Evolutionary conservation across 2,888 invertebrate species (phyloP).

Genomic region (Andricus quercusramuli): DNA sequence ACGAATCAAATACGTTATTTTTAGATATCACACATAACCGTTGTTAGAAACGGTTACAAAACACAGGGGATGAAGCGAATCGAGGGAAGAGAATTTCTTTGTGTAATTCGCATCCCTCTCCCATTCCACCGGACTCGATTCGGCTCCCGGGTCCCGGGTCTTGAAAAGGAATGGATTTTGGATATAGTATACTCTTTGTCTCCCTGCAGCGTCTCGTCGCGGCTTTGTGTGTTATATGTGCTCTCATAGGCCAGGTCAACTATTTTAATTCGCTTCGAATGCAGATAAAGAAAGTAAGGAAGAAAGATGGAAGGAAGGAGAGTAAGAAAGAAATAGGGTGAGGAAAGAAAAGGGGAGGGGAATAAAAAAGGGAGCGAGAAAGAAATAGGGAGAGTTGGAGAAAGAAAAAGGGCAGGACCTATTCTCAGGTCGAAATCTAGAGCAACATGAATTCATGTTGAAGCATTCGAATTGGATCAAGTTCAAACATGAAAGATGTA

Average conservation of each 20-base stretch:
- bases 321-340: conserved; percentile 46
- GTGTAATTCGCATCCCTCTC: conserved; percentile 52
- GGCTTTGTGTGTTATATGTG: conserved; percentile 42
- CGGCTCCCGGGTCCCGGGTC: conserved; percentile 57
- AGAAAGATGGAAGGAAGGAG: conserved; percentile 34
- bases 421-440: no score
- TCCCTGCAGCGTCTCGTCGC: conserved; percentile 48
- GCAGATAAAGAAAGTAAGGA: conserved; percentile 46
- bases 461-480: no score
- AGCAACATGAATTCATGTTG: no score
- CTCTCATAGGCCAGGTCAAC: conserved; percentile 49
- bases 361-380: conserved; percentile 40
- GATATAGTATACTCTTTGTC: conserved; percentile 57
- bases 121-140: conserved; percentile 51
- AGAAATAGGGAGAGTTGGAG: conserved; percentile 17
- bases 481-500: no score
- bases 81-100: conserved; percentile 51
- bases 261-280: conserved; percentile 60
- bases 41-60: conserved; percentile 54
- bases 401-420: no score
- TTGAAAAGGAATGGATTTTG: conserved; percentile 58
- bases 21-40: conserved; percentile 50
- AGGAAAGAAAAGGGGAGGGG: conserved; percentile 41
- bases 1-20: conserved; percentile 39
- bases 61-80: conserved; percentile 36